Conservation (phyloP, 2,797 vertebrate species). For the Argentina silus region DNA sequence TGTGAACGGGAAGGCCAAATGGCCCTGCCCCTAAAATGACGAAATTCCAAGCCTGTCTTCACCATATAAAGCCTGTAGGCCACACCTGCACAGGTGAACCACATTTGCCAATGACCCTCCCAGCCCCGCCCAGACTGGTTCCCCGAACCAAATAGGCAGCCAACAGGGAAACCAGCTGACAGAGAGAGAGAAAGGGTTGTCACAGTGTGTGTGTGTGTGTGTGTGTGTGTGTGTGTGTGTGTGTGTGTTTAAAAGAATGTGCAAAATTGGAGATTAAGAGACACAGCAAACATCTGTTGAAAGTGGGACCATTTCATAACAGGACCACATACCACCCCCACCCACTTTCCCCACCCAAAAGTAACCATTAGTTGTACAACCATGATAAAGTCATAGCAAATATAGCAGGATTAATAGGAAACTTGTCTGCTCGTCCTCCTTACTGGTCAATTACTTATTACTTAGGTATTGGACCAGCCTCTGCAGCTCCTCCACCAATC, state of each 20-base stretch:
- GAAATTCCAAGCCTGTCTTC: no score
- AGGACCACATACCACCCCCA: background rate
- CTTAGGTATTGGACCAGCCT: slow-evolving; percentile 28
- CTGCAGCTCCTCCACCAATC: slow-evolving; percentile 37
- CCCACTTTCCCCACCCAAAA: no score
- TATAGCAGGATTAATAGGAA: background rate
- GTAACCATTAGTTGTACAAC: background rate
- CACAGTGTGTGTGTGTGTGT: no score
- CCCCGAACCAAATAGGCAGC: no score
- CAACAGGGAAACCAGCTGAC: no score
- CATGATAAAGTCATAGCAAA: background rate
- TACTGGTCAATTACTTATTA: background rate
- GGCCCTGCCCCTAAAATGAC: no score
- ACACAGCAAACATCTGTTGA: background rate
- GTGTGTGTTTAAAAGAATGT: background rate
- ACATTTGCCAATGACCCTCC: no score
- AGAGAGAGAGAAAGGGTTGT: no score
- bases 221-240: background rate
- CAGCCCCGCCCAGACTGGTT: no score
- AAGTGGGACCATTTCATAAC: background rate
- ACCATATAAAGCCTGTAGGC: no score
- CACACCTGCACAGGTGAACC: no score
- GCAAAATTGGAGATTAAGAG: background rate
- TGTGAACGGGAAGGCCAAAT: no score
- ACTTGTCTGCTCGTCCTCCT: background rate